Percentiles rank a stretch among this genome's conserved stretches.
Evolutionary conservation across 2,888 invertebrate genomes (phyloP).

Genomic region (Himalopsyche kuldschensis): DNA sequence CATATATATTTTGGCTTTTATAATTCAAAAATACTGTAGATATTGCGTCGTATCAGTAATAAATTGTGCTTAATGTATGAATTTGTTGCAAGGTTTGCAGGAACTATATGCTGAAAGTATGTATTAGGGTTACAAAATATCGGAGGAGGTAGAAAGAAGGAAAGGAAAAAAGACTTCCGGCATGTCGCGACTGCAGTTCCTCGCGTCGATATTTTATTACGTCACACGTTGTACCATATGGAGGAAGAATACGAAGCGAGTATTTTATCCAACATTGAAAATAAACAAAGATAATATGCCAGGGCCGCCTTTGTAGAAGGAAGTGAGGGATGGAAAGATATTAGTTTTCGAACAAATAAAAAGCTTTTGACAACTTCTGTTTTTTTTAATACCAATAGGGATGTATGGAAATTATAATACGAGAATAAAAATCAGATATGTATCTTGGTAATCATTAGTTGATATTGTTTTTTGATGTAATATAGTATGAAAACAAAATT

Average conservation of each 20-base stretch:
- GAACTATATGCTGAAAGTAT: not conserved
- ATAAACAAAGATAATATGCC: not conserved
- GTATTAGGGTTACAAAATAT: not conserved
- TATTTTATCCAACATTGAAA: not conserved
- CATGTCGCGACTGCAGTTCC: constrained; percentile 29
- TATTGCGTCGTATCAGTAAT: not conserved
- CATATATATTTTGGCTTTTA: too few relatives aligned
- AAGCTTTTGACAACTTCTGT: not conserved
- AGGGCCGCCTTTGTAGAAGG: not conserved
- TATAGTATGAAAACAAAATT: too few relatives aligned
- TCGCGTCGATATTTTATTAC: constrained; percentile 26
- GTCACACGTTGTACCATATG: not conserved
- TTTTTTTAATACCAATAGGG: not conserved
- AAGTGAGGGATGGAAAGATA: not conserved
- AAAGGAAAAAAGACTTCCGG: constrained; percentile 15
- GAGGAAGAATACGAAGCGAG: not conserved
- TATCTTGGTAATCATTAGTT: too few relatives aligned
- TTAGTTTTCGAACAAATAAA: not conserved
- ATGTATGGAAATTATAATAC: too few relatives aligned
- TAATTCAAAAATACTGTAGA: too few relatives aligned
- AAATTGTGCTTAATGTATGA: not conserved
- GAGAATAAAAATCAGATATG: too few relatives aligned
- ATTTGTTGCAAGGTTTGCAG: not conserved
- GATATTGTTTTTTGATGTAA: too few relatives aligned
- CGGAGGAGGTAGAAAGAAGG: not conserved